Evolutionary conservation across 2,888 invertebrate genomes (phyloP), one percentile per base, ranked within the genome.

Genomic region (Epistrophe eligans): DNA sequence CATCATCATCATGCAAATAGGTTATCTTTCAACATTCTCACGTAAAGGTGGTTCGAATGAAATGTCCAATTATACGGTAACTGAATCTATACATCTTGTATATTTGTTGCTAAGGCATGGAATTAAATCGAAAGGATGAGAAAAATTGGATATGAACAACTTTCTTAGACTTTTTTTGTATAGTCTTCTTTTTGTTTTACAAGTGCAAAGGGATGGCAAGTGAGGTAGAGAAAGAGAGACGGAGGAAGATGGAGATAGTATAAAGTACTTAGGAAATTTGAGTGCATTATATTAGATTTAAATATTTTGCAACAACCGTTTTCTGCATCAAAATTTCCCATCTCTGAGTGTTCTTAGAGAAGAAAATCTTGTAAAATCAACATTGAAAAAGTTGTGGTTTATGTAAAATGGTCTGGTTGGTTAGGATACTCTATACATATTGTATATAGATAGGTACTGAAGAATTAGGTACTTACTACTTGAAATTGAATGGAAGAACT

Each of bases 1-100:
- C 43, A 50, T 43, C 45, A 64, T 45, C 32, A 79, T 52, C 70
- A 74, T 84, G 79, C 70, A 67, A 70, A 83, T 38, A 55, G 76
- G 57, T 67, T 73, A 52, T 64, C 70, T 38, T n/a, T 32, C 45
- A 66, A 48, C 62, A 72, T 82, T 74, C 52, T 40, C 84, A 77
- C 84, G 74, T 74, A 74, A 74, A 74, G 43, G 70, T 62, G 62
- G 62, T 82, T 67, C 60, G 43, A 48, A 71, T 55, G 45, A 74
- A 66, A 81, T 67, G 70, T 73, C 43, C 58, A 73, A 84, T 84
- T 71, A 80, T 71, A 76, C 71, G 55, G 70, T 76, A 66, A 64
- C 74, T 24, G 45, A 71, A 70, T 40, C 60, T 60, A 52, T 62
- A 70, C 62, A 64, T 62, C 70, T 52, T 76, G 48, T 71, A 67